Evolutionary conservation across 2,888 invertebrate species (phyloP).

Genomic region (Tanypteryx hageni): DNA sequence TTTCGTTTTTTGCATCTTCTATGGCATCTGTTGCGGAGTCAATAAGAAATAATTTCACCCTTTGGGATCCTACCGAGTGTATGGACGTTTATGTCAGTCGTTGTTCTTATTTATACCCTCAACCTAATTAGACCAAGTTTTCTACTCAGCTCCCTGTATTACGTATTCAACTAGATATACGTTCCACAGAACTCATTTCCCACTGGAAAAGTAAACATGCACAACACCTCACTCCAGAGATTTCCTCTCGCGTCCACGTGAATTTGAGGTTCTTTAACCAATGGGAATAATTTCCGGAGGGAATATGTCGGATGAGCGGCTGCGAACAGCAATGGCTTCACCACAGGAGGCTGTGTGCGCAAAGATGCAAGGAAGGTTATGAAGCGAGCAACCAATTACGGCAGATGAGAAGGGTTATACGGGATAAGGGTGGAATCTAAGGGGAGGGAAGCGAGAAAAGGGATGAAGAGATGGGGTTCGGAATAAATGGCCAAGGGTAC

Average conservation of each 20-base stretch:
- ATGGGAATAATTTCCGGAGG: slow-evolving; percentile 5
- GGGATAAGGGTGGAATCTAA: not conserved
- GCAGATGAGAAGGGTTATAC: not conserved
- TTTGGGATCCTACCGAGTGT: not conserved
- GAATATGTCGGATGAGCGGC: not conserved
- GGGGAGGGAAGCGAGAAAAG: not conserved
- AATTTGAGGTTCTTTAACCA: not conserved
- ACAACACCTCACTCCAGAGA: not conserved
- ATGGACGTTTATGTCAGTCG: slow-evolving; percentile 15
- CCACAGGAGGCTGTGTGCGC: not conserved
- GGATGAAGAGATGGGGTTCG: not conserved
- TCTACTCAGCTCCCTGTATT: not conserved
- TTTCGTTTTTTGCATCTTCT: too few relatives aligned
- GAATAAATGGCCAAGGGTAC: not conserved
- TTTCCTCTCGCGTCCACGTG: not conserved
- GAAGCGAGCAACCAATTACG: slow-evolving; percentile 11
- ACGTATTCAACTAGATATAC: not conserved
- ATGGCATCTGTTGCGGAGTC: too few relatives aligned
- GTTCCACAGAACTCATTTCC: not conserved
- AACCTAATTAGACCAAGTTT: not conserved
- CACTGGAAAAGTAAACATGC: not conserved
- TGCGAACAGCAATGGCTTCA: not conserved
- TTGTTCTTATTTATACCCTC: not conserved
- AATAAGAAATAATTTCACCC: too few relatives aligned
- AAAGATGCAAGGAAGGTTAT: not conserved